These are phyloP conservation scores for Alexandromys oeconomus DNA, from an alignment of 2,797 vertebrate species.

Conservation along the genomic window DNA sequence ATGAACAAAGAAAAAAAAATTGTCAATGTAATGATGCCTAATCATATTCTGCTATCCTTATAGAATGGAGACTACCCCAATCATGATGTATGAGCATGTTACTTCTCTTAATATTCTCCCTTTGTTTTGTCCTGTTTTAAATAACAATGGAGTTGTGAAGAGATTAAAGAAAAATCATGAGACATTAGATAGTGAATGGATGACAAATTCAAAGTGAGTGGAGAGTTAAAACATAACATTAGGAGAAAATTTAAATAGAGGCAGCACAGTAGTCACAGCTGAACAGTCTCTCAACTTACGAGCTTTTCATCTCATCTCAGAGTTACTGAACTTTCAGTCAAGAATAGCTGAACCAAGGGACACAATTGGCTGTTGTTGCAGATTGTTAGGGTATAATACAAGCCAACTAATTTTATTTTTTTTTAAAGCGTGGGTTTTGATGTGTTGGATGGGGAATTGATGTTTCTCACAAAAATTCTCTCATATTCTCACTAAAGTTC, in stretches of 20 bases:
- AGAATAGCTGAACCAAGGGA: not conserved
- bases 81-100: no score
- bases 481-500: not conserved
- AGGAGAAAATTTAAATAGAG: not conserved
- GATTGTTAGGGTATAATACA: not conserved
- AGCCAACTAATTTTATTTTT: not conserved
- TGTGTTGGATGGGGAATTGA: not conserved
- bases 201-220: not conserved
- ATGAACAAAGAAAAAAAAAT: not conserved
- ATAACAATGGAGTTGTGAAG: not conserved
- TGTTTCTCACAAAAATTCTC: not conserved
- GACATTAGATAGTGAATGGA: not conserved
- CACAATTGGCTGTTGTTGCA: not conserved
- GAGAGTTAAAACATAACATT: not conserved
- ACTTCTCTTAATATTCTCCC: not conserved
- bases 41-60: not conserved
- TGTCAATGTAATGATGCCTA: not conserved
- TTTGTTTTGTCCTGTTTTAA: not conserved
- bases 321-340: not conserved
- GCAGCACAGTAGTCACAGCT: not conserved
- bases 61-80: not conserved
- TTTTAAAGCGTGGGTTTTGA: not conserved
- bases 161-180: not conserved
- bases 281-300: not conserved
- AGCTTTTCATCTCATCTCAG: not conserved